Conservation (phyloP, 2,888 invertebrate genomes). For the Copidosoma aretas region DNA sequence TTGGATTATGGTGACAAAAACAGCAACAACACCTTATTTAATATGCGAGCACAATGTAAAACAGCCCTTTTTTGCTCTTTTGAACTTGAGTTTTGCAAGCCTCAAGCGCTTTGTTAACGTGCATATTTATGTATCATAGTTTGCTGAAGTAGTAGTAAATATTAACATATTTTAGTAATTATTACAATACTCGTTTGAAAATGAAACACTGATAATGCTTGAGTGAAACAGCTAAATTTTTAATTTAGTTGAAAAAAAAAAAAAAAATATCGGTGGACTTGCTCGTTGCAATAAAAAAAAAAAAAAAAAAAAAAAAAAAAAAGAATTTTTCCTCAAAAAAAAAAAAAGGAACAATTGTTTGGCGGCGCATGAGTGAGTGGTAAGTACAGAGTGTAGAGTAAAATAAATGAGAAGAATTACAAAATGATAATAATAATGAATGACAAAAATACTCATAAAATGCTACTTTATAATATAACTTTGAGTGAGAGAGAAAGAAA, state of each 20-base stretch:
- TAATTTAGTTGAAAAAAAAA: conserved; percentile 1
- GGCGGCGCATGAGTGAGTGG: conserved; percentile 59
- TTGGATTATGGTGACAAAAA: conserved; percentile 21
- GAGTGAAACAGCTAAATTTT: background rate
- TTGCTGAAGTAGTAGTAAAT: conserved; percentile 6
- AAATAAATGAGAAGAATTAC: background rate
- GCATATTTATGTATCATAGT: conserved; percentile 15
- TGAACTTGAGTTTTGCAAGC: conserved; percentile 12
- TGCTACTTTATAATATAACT: too few species aligned
- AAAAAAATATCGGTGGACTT: conserved; percentile 27
- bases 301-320: conserved; percentile 41
- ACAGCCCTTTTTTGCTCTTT: conserved; percentile 15
- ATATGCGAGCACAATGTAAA: conserved; percentile 17
- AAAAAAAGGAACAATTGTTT: conserved; percentile 59
- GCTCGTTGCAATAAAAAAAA: conserved; percentile 44
- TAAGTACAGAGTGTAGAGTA: conserved; percentile 54
- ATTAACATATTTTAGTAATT: background rate
- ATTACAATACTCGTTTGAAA: too few species aligned
- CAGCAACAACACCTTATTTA: conserved; percentile 15
- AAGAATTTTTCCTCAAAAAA: conserved; percentile 55
- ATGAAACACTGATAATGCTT: background rate
- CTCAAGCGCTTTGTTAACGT: conserved; percentile 9
- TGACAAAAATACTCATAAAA: too few species aligned
- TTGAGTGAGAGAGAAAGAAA: too few species aligned
- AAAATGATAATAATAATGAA: background rate